Conservation (phyloP, 2,888 invertebrate species). For the Phyllotreta striolata region DNA sequence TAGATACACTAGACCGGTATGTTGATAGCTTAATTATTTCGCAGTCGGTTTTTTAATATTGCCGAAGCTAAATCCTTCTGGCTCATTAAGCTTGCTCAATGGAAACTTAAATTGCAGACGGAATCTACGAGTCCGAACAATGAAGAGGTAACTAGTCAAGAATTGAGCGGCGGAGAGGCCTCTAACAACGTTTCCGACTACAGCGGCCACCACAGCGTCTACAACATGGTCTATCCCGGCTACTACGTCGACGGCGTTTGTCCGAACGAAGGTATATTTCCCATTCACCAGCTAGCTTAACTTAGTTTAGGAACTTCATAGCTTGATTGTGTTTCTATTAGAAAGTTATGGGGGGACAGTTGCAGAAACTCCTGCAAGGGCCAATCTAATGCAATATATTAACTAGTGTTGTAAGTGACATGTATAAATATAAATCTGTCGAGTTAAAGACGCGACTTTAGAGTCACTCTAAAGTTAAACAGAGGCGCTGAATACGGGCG, state of each 20-base stretch:
- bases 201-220: constrained; percentile 48
- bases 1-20: background rate
- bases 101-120: constrained; percentile 49
- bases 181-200: constrained; percentile 53
- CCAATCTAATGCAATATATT: no score
- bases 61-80: no score
- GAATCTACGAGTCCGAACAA: constrained; percentile 61
- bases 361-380: no score
- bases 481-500: no score
- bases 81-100: no score
- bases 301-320: no score
- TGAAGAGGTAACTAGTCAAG: constrained; percentile 57
- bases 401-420: no score
- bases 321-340: no score
- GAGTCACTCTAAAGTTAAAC: no score
- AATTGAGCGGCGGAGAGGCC: constrained; percentile 53
- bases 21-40: constrained; percentile 8
- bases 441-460: no score
- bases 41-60: background rate
- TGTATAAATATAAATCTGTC: no score
- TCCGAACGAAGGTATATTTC: constrained; percentile 50
- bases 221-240: constrained; percentile 54
- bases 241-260: constrained; percentile 53
- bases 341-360: no score
- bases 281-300: constrained; percentile 3